These are phyloP conservation scores for Agrypnus murinus DNA, from an alignment of 2,888 invertebrate genomes.

Conservation along the genomic window DNA sequence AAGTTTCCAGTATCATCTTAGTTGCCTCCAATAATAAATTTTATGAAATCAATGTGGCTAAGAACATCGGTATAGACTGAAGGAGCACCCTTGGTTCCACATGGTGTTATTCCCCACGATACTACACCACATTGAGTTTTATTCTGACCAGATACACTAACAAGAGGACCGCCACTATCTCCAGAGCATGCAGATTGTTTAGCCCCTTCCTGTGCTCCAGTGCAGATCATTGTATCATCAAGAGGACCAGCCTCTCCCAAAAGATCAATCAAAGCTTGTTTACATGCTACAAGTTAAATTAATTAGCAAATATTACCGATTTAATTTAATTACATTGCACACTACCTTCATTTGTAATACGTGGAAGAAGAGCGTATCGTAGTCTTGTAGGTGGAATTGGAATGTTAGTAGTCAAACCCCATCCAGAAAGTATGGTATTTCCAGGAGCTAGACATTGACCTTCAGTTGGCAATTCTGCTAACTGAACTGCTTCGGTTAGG, in stretches of 20 bases:
- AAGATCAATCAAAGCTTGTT: too few species aligned
- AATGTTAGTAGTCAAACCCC: not conserved
- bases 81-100: constrained; percentile 29
- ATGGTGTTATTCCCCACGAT: constrained; percentile 32
- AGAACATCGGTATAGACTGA: constrained; percentile 35
- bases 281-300: too few species aligned
- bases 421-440: constrained; percentile 1
- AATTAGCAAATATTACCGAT: too few species aligned
- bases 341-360: constrained; percentile 1
- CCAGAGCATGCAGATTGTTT: constrained; percentile 24
- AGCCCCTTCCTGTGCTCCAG: not conserved
- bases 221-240: constrained; percentile 33
- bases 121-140: constrained; percentile 22
- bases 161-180: constrained; percentile 33
- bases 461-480: not conserved
- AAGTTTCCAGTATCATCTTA: too few species aligned
- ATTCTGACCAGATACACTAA: not conserved
- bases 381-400: not conserved
- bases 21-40: too few species aligned
- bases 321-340: not conserved
- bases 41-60: constrained; percentile 24
- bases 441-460: not conserved
- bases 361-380: not conserved
- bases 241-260: too few species aligned
- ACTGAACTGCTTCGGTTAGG: not conserved